Evolutionary conservation across 1,140 invertebrate species (phyloP).

Genomic region (Cherax destructor): DNA sequence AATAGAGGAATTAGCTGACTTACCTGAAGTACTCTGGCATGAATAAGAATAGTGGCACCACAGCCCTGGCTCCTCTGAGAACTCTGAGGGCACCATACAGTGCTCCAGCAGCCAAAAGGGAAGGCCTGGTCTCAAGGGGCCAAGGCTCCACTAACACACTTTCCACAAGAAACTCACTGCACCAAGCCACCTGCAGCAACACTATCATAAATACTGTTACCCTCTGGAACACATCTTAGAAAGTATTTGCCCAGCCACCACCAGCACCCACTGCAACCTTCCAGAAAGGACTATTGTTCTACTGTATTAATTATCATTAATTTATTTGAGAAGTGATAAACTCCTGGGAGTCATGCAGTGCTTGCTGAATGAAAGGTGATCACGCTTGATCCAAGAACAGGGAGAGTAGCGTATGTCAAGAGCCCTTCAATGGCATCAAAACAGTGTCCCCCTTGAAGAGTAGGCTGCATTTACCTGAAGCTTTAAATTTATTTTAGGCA

Average conservation of each 20-base stretch:
- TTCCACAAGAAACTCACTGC: slow-evolving; percentile 32
- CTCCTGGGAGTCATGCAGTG: too few relatives aligned
- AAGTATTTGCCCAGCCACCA: background rate
- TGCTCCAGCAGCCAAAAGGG: slow-evolving; percentile 42
- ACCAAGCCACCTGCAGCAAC: slow-evolving; percentile 18
- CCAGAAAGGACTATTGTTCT: background rate
- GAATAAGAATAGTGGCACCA: background rate
- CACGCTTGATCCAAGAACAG: too few relatives aligned
- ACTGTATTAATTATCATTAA: background rate
- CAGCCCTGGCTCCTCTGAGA: slow-evolving; percentile 1
- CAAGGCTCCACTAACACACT: slow-evolving; percentile 31
- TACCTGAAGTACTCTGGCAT: slow-evolving; percentile 43
- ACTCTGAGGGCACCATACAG: slow-evolving; percentile 25
- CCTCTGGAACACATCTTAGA: too few relatives aligned
- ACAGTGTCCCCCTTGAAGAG: too few relatives aligned
- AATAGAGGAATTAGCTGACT: background rate
- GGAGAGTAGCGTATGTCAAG: too few relatives aligned
- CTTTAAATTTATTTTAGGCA: too few relatives aligned
- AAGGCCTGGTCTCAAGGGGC: slow-evolving; percentile 31
- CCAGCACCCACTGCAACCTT: background rate
- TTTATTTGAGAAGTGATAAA: too few relatives aligned
- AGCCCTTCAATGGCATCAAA: too few relatives aligned
- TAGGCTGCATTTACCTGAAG: too few relatives aligned
- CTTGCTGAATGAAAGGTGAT: too few relatives aligned
- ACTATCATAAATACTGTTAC: too few relatives aligned